Evolutionary conservation across 1,140 invertebrate genomes (phyloP).

Genomic region (Dinoponera quadriceps): DNA sequence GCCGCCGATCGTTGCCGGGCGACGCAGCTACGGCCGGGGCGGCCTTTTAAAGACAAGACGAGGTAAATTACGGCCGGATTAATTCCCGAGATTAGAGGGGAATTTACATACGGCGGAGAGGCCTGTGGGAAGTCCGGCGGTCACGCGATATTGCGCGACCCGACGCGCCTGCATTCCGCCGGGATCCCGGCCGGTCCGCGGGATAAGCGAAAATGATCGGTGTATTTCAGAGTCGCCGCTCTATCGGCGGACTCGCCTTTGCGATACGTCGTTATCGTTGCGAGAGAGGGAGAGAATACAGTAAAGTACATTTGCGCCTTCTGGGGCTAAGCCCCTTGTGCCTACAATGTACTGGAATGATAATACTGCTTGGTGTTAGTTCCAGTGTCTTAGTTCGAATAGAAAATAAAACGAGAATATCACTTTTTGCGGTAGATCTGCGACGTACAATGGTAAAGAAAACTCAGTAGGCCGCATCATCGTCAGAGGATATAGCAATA

Average conservation of each 20-base stretch:
- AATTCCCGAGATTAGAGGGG: slow-evolving; percentile 30
- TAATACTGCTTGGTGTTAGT: too few species aligned
- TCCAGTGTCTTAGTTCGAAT: too few species aligned
- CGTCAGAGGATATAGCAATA: too few species aligned
- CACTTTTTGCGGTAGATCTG: too few species aligned
- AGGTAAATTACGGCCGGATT: slow-evolving; percentile 40
- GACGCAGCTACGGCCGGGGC: neutral
- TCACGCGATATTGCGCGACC: slow-evolving; percentile 53
- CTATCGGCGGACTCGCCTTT: slow-evolving; percentile 37
- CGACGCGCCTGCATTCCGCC: slow-evolving; percentile 28
- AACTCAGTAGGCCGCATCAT: too few species aligned
- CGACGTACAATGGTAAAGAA: too few species aligned
- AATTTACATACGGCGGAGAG: slow-evolving; percentile 32
- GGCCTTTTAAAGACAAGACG: slow-evolving; percentile 19
- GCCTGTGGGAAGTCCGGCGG: slow-evolving; percentile 14
- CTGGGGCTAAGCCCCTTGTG: too few species aligned
- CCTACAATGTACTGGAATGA: too few species aligned
- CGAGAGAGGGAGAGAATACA: neutral
- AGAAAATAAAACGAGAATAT: too few species aligned
- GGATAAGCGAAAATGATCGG: slow-evolving; percentile 37
- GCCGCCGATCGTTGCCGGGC: neutral
- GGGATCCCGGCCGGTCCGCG: neutral
- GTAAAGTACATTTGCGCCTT: too few species aligned
- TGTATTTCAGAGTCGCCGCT: slow-evolving; percentile 34
- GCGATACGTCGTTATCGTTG: slow-evolving; percentile 24